phyloP scores from a whole-genome alignment of 1,140 invertebrate genomes.

The Bradynema listronoti region DNA sequence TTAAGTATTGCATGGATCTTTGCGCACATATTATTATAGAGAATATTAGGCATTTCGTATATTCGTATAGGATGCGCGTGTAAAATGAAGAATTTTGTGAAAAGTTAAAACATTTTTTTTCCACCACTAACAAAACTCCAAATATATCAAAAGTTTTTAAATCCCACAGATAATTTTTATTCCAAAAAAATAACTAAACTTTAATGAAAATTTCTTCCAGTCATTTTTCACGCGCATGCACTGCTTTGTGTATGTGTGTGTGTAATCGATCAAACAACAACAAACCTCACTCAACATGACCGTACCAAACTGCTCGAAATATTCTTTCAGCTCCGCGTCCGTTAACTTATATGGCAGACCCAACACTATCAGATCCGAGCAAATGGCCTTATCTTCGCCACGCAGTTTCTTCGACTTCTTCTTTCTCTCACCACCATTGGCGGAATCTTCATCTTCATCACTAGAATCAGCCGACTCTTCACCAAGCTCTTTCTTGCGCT shows the following conservation, averaged over 20 bases:
- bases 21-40: no score
- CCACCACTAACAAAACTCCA: not conserved
- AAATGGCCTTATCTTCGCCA: slow-evolving; percentile 17
- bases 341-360: slow-evolving; percentile 60
- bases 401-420: not conserved
- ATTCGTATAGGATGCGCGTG: no score
- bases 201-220: not conserved
- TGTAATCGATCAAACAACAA: slow-evolving; percentile 2
- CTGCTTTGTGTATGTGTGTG: not conserved
- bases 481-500: no score
- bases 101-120: not conserved
- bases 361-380: slow-evolving; percentile 51
- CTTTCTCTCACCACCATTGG: no score
- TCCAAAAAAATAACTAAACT: not conserved
- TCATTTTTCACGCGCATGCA: not conserved
- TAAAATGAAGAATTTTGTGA: no score
- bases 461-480: no score
- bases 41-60: no score
- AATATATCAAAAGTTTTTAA: not conserved
- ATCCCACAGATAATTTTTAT: not conserved
- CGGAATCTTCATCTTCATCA: no score
- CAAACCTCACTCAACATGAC: slow-evolving; percentile 61
- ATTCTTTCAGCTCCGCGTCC: slow-evolving; percentile 60
- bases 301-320: slow-evolving; percentile 62
- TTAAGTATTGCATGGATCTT: no score